Evolutionary conservation across 2,113 vertebrate genomes (phyloP).

Genomic region (Nymphicus hollandicus): DNA sequence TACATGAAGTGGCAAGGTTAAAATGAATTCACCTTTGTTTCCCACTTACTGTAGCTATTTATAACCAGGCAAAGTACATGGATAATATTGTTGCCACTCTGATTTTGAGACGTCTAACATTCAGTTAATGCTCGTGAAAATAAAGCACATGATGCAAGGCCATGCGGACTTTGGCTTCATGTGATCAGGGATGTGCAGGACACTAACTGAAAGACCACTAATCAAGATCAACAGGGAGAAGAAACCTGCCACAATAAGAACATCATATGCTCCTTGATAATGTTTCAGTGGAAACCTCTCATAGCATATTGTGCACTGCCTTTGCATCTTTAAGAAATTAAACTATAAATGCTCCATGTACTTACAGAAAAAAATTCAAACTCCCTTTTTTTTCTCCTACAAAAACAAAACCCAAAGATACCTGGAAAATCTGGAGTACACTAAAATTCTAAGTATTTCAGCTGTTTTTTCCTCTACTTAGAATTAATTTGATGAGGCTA

Average conservation of each 20-base stretch:
- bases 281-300: neutral
- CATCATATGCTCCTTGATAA: slow-evolving; percentile 21
- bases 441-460: neutral
- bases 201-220: slow-evolving; percentile 36
- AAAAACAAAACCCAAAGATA: neutral
- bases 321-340: neutral
- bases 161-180: neutral
- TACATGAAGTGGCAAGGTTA: slow-evolving; percentile 21
- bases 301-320: fast-evolving
- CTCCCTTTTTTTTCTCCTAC: neutral
- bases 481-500: neutral
- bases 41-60: neutral
- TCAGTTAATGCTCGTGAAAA: neutral
- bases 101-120: neutral
- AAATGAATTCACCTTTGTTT: slow-evolving; percentile 35
- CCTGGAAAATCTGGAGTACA: neutral
- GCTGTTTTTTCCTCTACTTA: neutral
- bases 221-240: slow-evolving; percentile 35
- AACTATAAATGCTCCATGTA: neutral
- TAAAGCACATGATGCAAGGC: slow-evolving; percentile 28
- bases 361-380: neutral
- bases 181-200: slow-evolving; percentile 33
- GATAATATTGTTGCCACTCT: neutral
- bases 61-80: neutral
- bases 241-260: slow-evolving; percentile 46